Evolutionary conservation across 2,113 vertebrate species (phyloP).

Genomic region (Micronycteris hirsuta): DNA sequence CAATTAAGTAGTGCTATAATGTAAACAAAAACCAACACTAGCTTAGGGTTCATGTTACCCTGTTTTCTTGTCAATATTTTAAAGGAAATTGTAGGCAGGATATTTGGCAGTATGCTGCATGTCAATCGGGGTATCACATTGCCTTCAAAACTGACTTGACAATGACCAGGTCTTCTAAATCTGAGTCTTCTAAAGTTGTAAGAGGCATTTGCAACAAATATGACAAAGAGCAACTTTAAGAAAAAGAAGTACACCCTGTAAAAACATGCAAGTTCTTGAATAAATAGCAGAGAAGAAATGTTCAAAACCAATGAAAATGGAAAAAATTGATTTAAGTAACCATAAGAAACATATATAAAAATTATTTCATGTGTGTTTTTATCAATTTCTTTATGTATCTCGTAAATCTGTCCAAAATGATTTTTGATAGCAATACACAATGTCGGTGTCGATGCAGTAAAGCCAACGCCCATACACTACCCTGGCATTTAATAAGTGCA

Average conservation of each 20-base stretch:
- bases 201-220: not conserved
- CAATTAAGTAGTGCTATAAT: not conserved
- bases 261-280: not conserved
- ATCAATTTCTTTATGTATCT: not conserved
- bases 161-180: not conserved
- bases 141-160: not conserved
- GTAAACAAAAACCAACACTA: not conserved
- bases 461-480: not conserved
- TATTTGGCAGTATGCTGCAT: not conserved
- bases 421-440: not conserved
- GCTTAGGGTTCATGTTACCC: not conserved
- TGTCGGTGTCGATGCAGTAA: not conserved
- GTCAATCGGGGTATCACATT: not conserved
- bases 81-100: not conserved
- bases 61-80: not conserved
- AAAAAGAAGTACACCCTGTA: not conserved
- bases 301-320: not conserved
- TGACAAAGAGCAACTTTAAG: not conserved
- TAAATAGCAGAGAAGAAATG: not conserved
- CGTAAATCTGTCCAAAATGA: not conserved
- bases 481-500: not conserved
- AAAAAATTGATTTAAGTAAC: not conserved
- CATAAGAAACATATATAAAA: not conserved
- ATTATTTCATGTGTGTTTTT: not conserved
- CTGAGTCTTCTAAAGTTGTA: not conserved